phyloP scores from a whole-genome alignment of 2,888 invertebrate genomes.

The Carpatolechia fugitivella region DNA sequence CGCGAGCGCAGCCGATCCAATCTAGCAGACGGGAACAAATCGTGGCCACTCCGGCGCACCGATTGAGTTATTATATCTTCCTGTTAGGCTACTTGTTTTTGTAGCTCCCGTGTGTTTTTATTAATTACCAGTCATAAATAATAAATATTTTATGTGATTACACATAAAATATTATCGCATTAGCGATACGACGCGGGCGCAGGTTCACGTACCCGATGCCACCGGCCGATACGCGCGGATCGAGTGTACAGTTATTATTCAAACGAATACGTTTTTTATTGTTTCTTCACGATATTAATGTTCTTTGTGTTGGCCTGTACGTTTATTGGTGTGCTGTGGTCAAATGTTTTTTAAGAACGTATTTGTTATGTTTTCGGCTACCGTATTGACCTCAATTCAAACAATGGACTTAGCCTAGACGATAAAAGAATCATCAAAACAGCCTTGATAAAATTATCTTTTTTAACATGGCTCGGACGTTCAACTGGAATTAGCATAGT shows the following conservation, averaged over 20 bases:
- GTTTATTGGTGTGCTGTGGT: constrained; percentile 33
- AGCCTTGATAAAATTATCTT: background rate
- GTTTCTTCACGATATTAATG: constrained; percentile 60
- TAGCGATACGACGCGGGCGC: constrained; percentile 71
- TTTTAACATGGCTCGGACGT: background rate
- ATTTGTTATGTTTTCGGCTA: constrained; percentile 34
- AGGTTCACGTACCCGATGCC: constrained; percentile 55
- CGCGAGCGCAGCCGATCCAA: constrained; percentile 60
- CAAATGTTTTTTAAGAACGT: constrained; percentile 35
- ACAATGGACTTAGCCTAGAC: background rate
- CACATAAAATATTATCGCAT: too few species aligned
- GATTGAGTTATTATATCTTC: constrained; percentile 80
- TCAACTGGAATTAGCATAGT: background rate
- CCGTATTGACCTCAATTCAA: constrained; percentile 45
- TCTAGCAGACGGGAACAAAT: constrained; percentile 73
- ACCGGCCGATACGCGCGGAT: constrained; percentile 55
- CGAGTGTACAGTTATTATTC: constrained; percentile 67
- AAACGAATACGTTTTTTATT: constrained; percentile 65
- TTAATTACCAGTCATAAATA: constrained; percentile 77
- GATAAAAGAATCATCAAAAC: background rate
- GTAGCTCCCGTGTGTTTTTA: constrained; percentile 74
- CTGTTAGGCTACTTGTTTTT: constrained; percentile 78
- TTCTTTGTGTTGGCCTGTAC: constrained; percentile 35
- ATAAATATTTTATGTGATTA: constrained; percentile 78
- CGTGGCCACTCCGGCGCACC: constrained; percentile 60